These are phyloP conservation scores for Venusia cambrica DNA, from an alignment of 2,888 invertebrate genomes.

Conservation along the genomic window DNA sequence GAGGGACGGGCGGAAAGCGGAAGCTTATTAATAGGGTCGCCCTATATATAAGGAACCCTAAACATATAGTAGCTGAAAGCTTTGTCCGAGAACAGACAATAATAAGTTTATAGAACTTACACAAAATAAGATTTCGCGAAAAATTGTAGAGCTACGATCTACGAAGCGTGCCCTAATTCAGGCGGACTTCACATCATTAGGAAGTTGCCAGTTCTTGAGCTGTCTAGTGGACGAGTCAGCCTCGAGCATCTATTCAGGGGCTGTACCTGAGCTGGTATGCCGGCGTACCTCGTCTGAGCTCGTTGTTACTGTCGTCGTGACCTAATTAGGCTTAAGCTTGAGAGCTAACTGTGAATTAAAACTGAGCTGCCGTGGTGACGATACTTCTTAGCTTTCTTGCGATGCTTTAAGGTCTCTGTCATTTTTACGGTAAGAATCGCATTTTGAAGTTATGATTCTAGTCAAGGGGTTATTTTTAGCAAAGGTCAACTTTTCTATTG, in stretches of 20 bases:
- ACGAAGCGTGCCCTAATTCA: conserved; percentile 23
- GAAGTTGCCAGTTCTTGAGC: conserved; percentile 23
- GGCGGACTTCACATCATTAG: conserved; percentile 29
- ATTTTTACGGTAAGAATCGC: too few relatives aligned
- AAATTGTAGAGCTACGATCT: conserved; percentile 15
- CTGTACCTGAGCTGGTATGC: conserved; percentile 21
- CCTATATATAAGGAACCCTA: too few relatives aligned
- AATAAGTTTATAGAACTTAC: conserved; percentile 2
- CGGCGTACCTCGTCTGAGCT: conserved; percentile 9
- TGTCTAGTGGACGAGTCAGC: conserved; percentile 21
- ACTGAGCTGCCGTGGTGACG: conserved; percentile 1
- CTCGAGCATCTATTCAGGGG: conserved; percentile 25
- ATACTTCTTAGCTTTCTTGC: too few relatives aligned
- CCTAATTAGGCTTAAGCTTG: conserved; percentile 16
- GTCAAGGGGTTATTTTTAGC: too few relatives aligned
- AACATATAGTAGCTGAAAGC: too few relatives aligned
- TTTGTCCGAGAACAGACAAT: neutral
- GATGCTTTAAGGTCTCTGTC: too few relatives aligned
- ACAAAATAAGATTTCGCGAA: conserved; percentile 10
- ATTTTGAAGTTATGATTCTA: too few relatives aligned
- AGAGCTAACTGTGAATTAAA: conserved; percentile 13
- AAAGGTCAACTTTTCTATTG: conserved; percentile 4
- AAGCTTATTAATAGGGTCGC: too few relatives aligned
- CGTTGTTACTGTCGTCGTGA: conserved; percentile 19
- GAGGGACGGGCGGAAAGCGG: too few relatives aligned